phyloP scores from a whole-genome alignment of 2,888 invertebrate genomes.

The Ctenicera cuprea region DNA sequence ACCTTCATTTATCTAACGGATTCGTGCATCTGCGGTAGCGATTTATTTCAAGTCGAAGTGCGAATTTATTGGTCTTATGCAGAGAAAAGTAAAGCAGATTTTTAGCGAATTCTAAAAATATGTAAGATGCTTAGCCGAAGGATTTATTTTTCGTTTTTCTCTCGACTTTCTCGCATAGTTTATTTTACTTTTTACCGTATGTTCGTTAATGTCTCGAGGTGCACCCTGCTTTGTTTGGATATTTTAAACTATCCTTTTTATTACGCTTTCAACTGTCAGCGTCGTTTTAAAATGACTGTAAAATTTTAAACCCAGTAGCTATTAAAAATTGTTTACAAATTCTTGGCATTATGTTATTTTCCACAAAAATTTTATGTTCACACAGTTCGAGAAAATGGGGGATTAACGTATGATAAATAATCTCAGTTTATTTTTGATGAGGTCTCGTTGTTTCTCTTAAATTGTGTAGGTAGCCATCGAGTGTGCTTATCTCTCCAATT shows the following conservation, averaged over 20 bases:
- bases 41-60: neutral
- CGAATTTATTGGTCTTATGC: conserved; percentile 22
- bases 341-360: neutral
- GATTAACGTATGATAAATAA: neutral
- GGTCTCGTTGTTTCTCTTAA: neutral
- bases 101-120: conserved; percentile 30
- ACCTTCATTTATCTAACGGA: conserved; percentile 3
- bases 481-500: conserved; percentile 26
- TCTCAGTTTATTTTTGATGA: neutral
- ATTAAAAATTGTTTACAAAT: conserved; percentile 3
- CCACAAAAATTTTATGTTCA: no score
- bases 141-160: neutral
- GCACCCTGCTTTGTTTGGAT: conserved; percentile 20
- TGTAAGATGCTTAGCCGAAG: conserved; percentile 6
- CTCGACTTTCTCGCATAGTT: neutral
- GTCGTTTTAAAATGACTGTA: neutral
- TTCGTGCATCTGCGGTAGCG: conserved; percentile 9
- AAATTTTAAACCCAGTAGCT: neutral
- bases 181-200: conserved; percentile 5
- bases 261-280: conserved; percentile 1
- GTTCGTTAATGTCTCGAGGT: neutral
- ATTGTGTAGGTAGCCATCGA: neutral
- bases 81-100: neutral
- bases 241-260: conserved; percentile 16
- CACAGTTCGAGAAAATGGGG: neutral